Base-by-base conservation (phyloP, 2,113 vertebrate species). In the Petaurus breviceps region DNA sequence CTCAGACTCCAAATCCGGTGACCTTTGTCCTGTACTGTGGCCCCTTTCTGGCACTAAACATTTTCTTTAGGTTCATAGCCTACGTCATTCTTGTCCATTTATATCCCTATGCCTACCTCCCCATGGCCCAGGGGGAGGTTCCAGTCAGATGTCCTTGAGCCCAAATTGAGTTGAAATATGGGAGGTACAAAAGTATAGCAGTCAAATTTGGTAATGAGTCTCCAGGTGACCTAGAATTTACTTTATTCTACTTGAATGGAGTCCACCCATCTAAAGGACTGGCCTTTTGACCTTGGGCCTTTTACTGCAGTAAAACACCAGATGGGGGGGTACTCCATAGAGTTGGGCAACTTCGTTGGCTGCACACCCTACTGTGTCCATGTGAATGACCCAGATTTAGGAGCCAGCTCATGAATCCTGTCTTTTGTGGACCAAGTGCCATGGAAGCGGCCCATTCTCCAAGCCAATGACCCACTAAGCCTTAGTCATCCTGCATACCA, bases 361-460 rank as follows among this genome's bases (percentile, higher is more conserved):
- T 92, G 51, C 50, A 26, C 1, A 46, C 57, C 89, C 28, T 47
- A 92, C 95, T 2, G 6, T 94, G 52, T 22, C 90, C 31, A 50
- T 95, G 37, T 93, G 90, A 96, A 93, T 89, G 89, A 91, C 92
- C 97, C 23, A 4, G 92, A 11, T 96, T 93, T 91, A 95, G 89
- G 57, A 96, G 51, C 28, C 54, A 37, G 94, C 89, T 95, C 84
- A 91, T 89, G 96, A 94, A 46, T 96, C 97, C 95, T 50, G 92
- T 28, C 57, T 61, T 61, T 61, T 61, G 57, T 61, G 10, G 57
- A 61, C 28, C 28, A 24, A 0, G 77, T 95, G 26, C 92, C 93
- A 2, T 12, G 1, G 94, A 89, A 96, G 94, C 37, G 51, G 25
- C 57, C 90, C 26, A 0, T 0, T 92, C 84, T 68, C 91, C 51